Conservation (phyloP, 2,888 invertebrate species). For the Augochlorella aurata region DNA sequence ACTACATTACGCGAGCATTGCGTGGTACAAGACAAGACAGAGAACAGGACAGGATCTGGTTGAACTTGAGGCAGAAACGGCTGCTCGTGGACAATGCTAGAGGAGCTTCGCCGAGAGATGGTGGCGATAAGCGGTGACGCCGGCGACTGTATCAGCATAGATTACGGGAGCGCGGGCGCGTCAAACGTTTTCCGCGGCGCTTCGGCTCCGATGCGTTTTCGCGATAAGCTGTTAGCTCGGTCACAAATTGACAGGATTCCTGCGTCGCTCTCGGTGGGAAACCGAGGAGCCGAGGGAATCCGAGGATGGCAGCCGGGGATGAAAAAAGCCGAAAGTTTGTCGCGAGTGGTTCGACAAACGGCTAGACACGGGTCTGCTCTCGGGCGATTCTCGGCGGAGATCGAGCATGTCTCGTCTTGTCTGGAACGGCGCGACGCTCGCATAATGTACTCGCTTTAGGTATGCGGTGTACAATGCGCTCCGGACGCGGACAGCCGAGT, state of each 20-base stretch:
- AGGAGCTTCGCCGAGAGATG: constrained; percentile 14
- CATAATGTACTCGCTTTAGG: constrained; percentile 64
- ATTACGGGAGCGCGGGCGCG: constrained; percentile 31
- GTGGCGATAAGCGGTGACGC: constrained; percentile 39
- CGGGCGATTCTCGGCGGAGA: constrained; percentile 9
- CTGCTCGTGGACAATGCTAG: constrained; percentile 15
- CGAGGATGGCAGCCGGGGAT: no score
- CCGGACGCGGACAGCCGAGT: constrained; percentile 54
- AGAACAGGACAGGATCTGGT: constrained; percentile 48
- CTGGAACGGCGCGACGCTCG: constrained; percentile 47
- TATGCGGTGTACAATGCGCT: constrained; percentile 70
- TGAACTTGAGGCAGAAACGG: constrained; percentile 46
- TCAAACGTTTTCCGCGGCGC: constrained; percentile 36
- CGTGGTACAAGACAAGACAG: constrained; percentile 38
- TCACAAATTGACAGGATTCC: constrained; percentile 38
- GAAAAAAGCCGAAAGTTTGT: neutral
- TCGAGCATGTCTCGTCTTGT: constrained; percentile 35
- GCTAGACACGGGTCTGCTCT: neutral
- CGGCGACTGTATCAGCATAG: constrained; percentile 38
- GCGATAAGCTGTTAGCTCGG: constrained; percentile 37
- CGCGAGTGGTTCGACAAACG: neutral
- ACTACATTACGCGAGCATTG: constrained; percentile 45
- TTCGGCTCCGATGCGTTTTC: constrained; percentile 16
- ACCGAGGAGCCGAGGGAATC: no score
- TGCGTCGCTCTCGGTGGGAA: no score